Percentiles rank a stretch among this genome's conserved stretches.
phyloP scores from a whole-genome alignment of 53 echinoderm and acorn worm genomes.

The Henricia sp. region DNA sequence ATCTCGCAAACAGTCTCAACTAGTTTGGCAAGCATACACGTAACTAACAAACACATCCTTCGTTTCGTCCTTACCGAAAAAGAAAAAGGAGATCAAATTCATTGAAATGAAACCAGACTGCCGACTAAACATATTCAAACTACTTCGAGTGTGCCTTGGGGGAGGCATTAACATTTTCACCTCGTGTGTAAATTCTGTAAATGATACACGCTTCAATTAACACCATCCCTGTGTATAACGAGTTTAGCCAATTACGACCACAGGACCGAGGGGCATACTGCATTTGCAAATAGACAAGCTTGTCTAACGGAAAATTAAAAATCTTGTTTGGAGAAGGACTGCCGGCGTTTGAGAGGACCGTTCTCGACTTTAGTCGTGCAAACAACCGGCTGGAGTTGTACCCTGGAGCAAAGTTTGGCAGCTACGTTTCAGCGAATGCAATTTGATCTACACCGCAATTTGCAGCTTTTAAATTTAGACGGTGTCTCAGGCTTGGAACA shows the following conservation, averaged over 20 bases:
- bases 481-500: not conserved
- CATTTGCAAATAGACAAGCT: constrained; percentile 60
- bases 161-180: constrained; percentile 40
- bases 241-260: constrained; percentile 31
- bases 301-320: constrained; percentile 36
- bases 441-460: constrained; percentile 49
- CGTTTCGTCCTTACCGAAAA: too few species aligned
- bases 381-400: constrained; percentile 19
- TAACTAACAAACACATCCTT: too few species aligned
- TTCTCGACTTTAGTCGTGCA: not conserved
- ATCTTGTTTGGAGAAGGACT: constrained; percentile 3
- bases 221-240: constrained; percentile 41
- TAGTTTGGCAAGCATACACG: too few species aligned
- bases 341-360: not conserved
- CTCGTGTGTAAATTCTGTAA: constrained; percentile 40
- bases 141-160: constrained; percentile 4
- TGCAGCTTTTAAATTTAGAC: constrained; percentile 52
- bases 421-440: constrained; percentile 9
- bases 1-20: too few species aligned
- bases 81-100: too few species aligned
- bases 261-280: constrained; percentile 38
- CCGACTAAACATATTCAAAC: constrained; percentile 1
- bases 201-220: constrained; percentile 51
- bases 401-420: not conserved
- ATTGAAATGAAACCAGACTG: not conserved